A percentile compares a stretch with the other conserved stretches of the same genome.
Conservation (phyloP, 2,888 invertebrate species). For the Zygothrica quintamaculata region DNA sequence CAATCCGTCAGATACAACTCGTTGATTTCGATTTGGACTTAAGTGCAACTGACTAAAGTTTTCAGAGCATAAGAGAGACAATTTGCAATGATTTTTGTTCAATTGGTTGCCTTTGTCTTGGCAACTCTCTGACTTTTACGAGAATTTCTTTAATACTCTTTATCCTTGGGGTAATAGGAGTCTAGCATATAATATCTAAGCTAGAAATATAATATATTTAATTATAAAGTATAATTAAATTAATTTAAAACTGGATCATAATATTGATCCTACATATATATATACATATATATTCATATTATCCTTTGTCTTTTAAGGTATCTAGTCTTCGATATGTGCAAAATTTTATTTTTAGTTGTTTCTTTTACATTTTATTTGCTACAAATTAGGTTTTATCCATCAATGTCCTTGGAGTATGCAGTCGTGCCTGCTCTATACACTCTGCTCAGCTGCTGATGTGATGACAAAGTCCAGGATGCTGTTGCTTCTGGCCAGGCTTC, state of each 20-base stretch:
- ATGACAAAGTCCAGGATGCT: conserved; percentile 47
- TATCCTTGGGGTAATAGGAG: background rate
- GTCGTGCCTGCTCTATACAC: conserved; percentile 18
- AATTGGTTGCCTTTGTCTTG: conserved; percentile 53
- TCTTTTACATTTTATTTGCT: conserved; percentile 57
- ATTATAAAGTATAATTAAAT: too few relatives aligned
- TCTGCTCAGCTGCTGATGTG: conserved; percentile 46
- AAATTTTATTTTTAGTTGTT: conserved; percentile 12
- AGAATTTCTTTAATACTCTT: conserved; percentile 12
- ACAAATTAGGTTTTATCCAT: conserved; percentile 71
- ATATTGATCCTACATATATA: too few relatives aligned
- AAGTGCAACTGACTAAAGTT: conserved; percentile 46
- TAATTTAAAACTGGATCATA: too few relatives aligned
- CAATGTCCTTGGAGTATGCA: conserved; percentile 26
- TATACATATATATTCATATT: conserved; percentile 1
- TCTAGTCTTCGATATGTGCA: background rate
- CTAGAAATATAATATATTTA: too few relatives aligned
- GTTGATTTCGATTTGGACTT: conserved; percentile 49
- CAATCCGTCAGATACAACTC: conserved; percentile 51
- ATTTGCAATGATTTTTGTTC: conserved; percentile 70
- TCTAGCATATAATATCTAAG: too few relatives aligned
- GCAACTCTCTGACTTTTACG: conserved; percentile 13
- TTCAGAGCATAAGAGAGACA: conserved; percentile 49
- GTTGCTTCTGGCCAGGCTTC: conserved; percentile 31
- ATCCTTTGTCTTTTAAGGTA: background rate